These are phyloP conservation scores for Notospermus geniculatus DNA, from an alignment of 1,140 invertebrate species.

Conservation along the genomic window DNA sequence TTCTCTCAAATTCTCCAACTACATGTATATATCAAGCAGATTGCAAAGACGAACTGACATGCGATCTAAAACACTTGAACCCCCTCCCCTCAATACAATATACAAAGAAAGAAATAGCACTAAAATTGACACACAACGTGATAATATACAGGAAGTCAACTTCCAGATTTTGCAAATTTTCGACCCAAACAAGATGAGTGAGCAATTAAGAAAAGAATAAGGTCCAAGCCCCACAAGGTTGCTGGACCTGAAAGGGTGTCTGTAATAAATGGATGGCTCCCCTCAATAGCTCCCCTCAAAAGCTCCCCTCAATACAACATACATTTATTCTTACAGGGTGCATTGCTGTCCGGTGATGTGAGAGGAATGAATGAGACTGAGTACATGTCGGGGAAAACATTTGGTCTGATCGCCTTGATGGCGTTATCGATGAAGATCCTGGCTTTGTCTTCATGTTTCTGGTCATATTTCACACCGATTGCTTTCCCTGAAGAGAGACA, in stretches of 20 bases:
- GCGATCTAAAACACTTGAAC: background rate
- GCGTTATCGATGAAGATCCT: conserved; percentile 27
- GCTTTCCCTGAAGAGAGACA: conserved; percentile 21
- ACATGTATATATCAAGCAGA: no score
- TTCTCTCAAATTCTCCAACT: no score
- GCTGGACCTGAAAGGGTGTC: no score
- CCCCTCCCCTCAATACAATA: background rate
- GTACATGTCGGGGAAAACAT: conserved; percentile 29
- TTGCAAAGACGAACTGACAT: background rate
- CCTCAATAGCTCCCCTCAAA: no score
- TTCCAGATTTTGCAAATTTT: no score
- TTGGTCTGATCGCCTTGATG: conserved; percentile 29
- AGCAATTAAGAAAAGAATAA: no score
- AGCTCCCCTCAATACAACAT: background rate
- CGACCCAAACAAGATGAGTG: no score
- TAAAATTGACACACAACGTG: no score
- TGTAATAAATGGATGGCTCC: no score
- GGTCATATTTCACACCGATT: conserved; percentile 23
- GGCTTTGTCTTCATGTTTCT: conserved; percentile 24
- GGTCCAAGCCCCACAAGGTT: no score
- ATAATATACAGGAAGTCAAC: no score
- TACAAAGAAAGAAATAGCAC: no score
- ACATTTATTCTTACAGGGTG: conserved; percentile 4
- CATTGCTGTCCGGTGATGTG: background rate
- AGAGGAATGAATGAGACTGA: conserved; percentile 30